Conservation (phyloP, 1,140 invertebrate species). For the Drosophila kikkawai region DNA sequence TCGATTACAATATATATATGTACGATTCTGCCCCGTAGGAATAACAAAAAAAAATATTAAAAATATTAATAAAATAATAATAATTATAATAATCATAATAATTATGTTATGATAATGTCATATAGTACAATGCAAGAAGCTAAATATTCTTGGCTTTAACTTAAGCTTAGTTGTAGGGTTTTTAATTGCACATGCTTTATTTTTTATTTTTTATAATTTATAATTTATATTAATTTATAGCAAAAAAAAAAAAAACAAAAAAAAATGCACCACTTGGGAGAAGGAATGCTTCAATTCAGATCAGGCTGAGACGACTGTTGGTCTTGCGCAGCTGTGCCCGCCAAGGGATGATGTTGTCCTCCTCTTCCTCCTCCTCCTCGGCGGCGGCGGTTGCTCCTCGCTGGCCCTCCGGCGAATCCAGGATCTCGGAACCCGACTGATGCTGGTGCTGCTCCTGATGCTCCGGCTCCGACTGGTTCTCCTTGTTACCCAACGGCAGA, state of each 20-base stretch:
- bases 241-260: conserved; percentile 24
- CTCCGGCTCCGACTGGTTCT: conserved; percentile 61
- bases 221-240: conserved; percentile 10
- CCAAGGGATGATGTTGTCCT: conserved; percentile 94
- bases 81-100: background rate
- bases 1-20: conserved; percentile 17
- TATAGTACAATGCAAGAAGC: conserved; percentile 57
- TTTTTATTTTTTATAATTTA: background rate
- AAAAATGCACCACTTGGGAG: conserved; percentile 66
- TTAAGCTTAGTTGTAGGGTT: conserved; percentile 39
- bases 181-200: conserved; percentile 60
- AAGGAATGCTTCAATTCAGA: conserved; percentile 38
- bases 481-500: conserved; percentile 77
- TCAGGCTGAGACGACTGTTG: conserved; percentile 88
- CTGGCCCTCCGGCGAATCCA: conserved; percentile 25
- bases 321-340: conserved; percentile 94
- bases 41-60: conserved; percentile 61
- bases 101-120: conserved; percentile 29
- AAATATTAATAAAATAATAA: conserved; percentile 15
- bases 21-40: conserved; percentile 46
- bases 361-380: conserved; percentile 85
- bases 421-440: conserved; percentile 7
- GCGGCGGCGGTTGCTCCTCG: conserved; percentile 12
- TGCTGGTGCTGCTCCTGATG: conserved; percentile 11
- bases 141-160: conserved; percentile 43